phyloP scores from a whole-genome alignment of 2,113 vertebrate species.

The Oryzias melastigma region DNA sequence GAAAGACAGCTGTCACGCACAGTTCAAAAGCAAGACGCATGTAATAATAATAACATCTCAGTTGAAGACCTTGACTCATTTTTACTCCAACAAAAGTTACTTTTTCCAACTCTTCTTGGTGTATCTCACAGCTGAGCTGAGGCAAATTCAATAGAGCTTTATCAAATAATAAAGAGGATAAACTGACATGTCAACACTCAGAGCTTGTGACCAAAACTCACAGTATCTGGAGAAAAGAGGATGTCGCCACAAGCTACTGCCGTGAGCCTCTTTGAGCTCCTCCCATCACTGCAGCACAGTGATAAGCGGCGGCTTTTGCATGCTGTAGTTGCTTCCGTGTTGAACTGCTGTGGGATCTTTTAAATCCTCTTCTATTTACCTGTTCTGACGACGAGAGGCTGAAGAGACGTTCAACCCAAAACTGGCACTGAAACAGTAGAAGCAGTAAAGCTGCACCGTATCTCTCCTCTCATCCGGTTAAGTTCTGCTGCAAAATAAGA shows the following conservation, averaged over 20 bases:
- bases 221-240: slow-evolving; percentile 39
- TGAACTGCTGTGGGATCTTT: slow-evolving; percentile 51
- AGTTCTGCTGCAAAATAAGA: too few species aligned
- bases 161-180: slow-evolving; percentile 52
- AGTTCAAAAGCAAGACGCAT: not conserved
- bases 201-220: slow-evolving; percentile 39
- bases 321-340: slow-evolving; percentile 41
- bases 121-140: slow-evolving; percentile 18
- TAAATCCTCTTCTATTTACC: slow-evolving; percentile 60
- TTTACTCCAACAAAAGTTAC: slow-evolving; percentile 16
- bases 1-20: not conserved
- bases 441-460: not conserved
- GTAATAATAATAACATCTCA: not conserved
- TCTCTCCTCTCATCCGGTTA: too few species aligned
- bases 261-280: slow-evolving; percentile 49
- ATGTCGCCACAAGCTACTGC: slow-evolving; percentile 52
- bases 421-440: slow-evolving; percentile 4
- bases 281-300: slow-evolving; percentile 63
- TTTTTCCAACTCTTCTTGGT: slow-evolving; percentile 9
- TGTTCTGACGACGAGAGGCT: slow-evolving; percentile 27
- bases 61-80: not conserved
- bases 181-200: slow-evolving; percentile 36
- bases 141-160: slow-evolving; percentile 34
- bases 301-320: slow-evolving; percentile 60
- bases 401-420: slow-evolving; percentile 7